Evolutionary conservation across 2,113 vertebrate species (phyloP).

Genomic region (Cyanocitta stelleri): DNA sequence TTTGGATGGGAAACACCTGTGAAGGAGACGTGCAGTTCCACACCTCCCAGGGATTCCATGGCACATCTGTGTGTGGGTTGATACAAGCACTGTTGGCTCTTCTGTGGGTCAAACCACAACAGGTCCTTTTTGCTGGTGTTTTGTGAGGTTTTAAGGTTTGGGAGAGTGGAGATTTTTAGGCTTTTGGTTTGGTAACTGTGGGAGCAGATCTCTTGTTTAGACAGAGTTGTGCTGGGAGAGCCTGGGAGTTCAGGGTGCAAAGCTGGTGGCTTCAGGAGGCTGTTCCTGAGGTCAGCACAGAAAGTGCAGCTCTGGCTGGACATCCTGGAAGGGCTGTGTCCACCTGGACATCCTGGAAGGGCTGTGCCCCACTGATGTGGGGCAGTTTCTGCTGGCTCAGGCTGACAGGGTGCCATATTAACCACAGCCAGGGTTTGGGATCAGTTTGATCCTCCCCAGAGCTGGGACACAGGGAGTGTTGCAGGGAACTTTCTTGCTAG

Average conservation of each 20-base stretch:
- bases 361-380: accelerated
- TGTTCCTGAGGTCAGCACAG: neutral
- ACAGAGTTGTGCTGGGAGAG: neutral
- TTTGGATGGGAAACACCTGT: neutral
- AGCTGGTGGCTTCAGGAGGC: neutral
- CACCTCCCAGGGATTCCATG: neutral
- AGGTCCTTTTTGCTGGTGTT: neutral
- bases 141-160: neutral
- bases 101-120: neutral
- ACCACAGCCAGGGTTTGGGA: neutral
- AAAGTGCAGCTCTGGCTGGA: neutral
- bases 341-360: neutral
- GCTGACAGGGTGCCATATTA: neutral
- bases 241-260: neutral
- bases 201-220: neutral
- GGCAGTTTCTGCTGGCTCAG: neutral
- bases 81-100: neutral
- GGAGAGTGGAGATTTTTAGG: neutral
- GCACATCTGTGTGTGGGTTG: neutral
- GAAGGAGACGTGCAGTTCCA: neutral
- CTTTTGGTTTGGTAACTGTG: neutral
- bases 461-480: neutral
- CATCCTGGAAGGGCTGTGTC: neutral
- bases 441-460: neutral
- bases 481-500: neutral